Conservation (phyloP, 2,888 invertebrate genomes). For the Neelides folsomi region DNA sequence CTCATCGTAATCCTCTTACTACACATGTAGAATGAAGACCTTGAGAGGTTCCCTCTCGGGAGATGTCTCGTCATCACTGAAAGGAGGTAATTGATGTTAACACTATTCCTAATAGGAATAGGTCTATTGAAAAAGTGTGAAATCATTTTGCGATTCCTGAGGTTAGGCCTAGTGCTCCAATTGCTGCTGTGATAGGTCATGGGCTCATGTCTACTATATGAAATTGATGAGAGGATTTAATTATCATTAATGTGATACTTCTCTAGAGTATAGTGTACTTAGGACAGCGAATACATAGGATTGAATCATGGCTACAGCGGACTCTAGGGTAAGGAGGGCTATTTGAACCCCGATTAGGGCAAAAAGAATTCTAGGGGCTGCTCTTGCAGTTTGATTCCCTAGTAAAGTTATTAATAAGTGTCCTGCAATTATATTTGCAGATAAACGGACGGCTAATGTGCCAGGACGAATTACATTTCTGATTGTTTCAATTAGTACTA, state of each 20-base stretch:
- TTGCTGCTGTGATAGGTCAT: conserved; percentile 50
- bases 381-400: conserved; percentile 36
- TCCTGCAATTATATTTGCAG: conserved; percentile 65
- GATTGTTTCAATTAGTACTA: conserved; percentile 60
- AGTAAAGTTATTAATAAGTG: conserved; percentile 53
- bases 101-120: conserved; percentile 44
- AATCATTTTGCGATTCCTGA: conserved; percentile 51
- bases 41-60: conserved; percentile 53
- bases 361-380: conserved; percentile 3
- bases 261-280: conserved; percentile 53
- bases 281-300: conserved; percentile 53
- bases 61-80: conserved; percentile 58
- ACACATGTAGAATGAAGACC: conserved; percentile 51
- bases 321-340: conserved; percentile 45
- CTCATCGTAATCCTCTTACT: conserved; percentile 49
- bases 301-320: conserved; percentile 52
- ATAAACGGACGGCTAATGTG: conserved; percentile 55
- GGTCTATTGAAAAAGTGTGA: conserved; percentile 43
- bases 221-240: conserved; percentile 48
- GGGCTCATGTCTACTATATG: conserved; percentile 54
- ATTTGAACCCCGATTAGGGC: conserved; percentile 42
- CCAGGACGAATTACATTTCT: conserved; percentile 57
- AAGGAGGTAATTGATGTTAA: conserved; percentile 44
- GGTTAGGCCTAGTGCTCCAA: conserved; percentile 46
- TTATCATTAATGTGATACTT: conserved; percentile 47